A percentile compares a stretch with the other conserved stretches of the same genome.
Evolutionary conservation across 2,113 vertebrate species (phyloP).

Genomic region (Psittacula cyanocephala): DNA sequence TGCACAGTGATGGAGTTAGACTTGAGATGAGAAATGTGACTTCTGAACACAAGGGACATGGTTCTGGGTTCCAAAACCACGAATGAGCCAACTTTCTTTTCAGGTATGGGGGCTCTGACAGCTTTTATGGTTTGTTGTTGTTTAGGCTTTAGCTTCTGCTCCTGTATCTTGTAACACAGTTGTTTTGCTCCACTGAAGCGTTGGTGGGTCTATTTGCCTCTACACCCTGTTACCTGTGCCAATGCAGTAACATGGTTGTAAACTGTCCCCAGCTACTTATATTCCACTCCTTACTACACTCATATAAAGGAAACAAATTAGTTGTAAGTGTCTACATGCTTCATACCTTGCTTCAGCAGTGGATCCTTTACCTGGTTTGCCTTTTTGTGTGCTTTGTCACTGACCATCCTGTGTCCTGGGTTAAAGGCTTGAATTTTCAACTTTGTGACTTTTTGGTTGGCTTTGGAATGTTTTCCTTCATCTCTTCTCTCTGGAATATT

Average conservation of each 20-base stretch:
- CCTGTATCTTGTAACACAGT: neutral
- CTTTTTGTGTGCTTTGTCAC: neutral
- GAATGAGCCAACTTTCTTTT: neutral
- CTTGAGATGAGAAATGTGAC: neutral
- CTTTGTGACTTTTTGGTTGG: neutral
- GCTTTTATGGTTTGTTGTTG: neutral
- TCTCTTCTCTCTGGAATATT: neutral
- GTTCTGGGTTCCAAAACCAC: neutral
- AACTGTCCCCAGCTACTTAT: neutral
- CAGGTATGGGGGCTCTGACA: neutral
- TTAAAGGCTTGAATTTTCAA: neutral
- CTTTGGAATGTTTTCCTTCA: neutral
- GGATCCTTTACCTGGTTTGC: neutral
- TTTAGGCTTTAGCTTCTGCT: neutral
- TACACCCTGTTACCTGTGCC: neutral
- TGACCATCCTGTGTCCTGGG: accelerated
- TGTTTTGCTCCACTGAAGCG: neutral
- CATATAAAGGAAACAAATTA: neutral
- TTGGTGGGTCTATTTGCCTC: neutral
- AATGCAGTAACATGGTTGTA: neutral
- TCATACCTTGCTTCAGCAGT: neutral
- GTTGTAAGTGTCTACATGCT: neutral
- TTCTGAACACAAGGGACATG: neutral
- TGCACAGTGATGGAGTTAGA: neutral
- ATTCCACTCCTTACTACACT: neutral